Evolutionary conservation across 2,888 invertebrate species (phyloP), one percentile per base, ranked within the genome.

Genomic region (Lumbricus terrestris): DNA sequence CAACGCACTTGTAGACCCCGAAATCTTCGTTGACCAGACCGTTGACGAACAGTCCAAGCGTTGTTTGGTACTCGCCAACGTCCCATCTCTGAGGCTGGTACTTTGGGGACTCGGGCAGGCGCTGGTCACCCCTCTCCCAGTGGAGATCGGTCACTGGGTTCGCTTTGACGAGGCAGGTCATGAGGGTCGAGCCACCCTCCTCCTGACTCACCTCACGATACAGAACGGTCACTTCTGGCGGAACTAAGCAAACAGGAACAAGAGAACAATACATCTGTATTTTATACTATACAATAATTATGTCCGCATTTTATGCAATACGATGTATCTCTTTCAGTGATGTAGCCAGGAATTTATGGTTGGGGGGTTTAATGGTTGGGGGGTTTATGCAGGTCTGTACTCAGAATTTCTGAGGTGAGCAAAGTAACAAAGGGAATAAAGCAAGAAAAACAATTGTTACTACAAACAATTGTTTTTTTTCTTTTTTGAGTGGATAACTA

Each of bases 21-120:
- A 88, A 47, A 23, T 88, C 88, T 23, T 37, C 37, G 20, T 18
- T 23, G 11, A n/a, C 40, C 42, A 88, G n/a, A 33, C 15, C 16
- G 20, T 34, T 88, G 33, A 88, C 40, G 42, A 47, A 40, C 42
- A 88, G 88, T 29, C 88, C 88, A 23, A 88, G 88, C 23, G 88
- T 88, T 0, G 47, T 40, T 8, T 47, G 47, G 88, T 88, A 88
- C 20, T 88, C 88, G 20, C 88, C 88, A n/a, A 37, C 37, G n/a
- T 40, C 42, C 88, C 88, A 88, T 42, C 13, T 42, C 33, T 88
- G 34, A 13, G 34, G 29, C 40, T 47, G 47, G 88, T 88, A 88
- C 40, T 40, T 88, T 40, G 37, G 13, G 88, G 42, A 40, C 33
- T 16, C 18, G 0, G 0, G 16, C 37, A 88, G 37, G 20, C 37